Percentiles rank a stretch among this genome's conserved stretches.
phyloP scores from a whole-genome alignment of 2,888 invertebrate genomes.

The Hemaris fuciformis region DNA sequence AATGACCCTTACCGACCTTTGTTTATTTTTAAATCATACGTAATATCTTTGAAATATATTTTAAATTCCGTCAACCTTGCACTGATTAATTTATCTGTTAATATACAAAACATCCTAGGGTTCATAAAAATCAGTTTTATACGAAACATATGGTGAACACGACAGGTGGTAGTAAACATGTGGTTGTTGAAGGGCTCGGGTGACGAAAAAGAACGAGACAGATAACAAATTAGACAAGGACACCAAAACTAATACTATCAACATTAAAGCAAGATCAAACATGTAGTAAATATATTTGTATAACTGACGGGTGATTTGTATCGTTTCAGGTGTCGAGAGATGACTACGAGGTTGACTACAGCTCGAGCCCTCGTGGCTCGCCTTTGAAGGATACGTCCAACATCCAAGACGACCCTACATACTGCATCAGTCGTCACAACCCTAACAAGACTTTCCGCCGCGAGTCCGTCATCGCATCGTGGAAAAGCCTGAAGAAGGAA shows the following conservation, averaged over 20 bases:
- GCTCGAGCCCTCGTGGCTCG: slow-evolving; percentile 67
- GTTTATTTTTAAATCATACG: slow-evolving; percentile 29
- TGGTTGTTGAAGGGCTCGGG: slow-evolving; percentile 67
- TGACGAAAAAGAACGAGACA: slow-evolving; percentile 52
- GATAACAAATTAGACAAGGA: slow-evolving; percentile 18
- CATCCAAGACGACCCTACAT: slow-evolving; percentile 66
- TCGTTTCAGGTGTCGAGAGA: slow-evolving; percentile 74
- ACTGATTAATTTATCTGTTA: slow-evolving; percentile 17
- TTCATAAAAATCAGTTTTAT: slow-evolving; percentile 23
- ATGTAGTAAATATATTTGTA: not conserved
- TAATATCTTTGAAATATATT: not conserved
- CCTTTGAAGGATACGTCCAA: slow-evolving; percentile 75
- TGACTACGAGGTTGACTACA: slow-evolving; percentile 73
- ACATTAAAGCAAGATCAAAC: not conserved
- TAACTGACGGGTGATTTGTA: slow-evolving; percentile 30
- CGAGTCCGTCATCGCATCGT: slow-evolving; percentile 76
- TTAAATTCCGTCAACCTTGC: slow-evolving; percentile 5
- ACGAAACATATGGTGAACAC: slow-evolving; percentile 47
- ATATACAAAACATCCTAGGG: slow-evolving; percentile 46
- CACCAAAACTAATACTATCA: slow-evolving; percentile 6
- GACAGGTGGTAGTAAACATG: slow-evolving; percentile 71
- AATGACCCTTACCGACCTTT: slow-evolving; percentile 31
- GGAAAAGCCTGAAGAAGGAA: slow-evolving; percentile 76
- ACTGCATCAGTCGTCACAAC: slow-evolving; percentile 75
- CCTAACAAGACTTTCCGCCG: slow-evolving; percentile 76